Conservation (phyloP, 1,140 invertebrate species). For the Acromyrmex echinatior region DNA sequence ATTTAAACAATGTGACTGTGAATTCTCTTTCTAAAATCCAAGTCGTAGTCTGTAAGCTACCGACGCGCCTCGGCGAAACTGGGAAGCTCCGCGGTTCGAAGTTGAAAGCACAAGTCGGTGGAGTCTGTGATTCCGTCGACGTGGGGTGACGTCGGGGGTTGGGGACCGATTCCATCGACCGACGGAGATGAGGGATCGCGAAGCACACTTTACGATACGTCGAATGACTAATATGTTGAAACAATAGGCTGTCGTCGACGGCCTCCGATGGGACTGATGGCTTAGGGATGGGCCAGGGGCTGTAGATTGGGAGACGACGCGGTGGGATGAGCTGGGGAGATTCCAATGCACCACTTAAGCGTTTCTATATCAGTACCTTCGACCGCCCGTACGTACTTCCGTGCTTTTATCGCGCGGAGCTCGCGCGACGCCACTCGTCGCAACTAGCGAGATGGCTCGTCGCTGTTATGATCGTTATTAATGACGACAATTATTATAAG, state of each 20-base stretch:
- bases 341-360: slow-evolving; percentile 87
- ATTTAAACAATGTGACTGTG: not conserved
- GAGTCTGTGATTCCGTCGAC: slow-evolving; percentile 57
- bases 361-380: slow-evolving; percentile 85
- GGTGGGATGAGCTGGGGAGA: slow-evolving; percentile 80
- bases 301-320: slow-evolving; percentile 67
- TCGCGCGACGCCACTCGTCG: slow-evolving; percentile 64
- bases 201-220: slow-evolving; percentile 86
- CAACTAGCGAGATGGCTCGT: slow-evolving; percentile 69
- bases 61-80: slow-evolving; percentile 80
- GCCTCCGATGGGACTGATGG: slow-evolving; percentile 82
- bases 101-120: slow-evolving; percentile 45
- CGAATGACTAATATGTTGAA: slow-evolving; percentile 87
- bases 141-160: slow-evolving; percentile 67
- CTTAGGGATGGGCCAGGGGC: slow-evolving; percentile 70
- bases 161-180: slow-evolving; percentile 68
- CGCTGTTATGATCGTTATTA: slow-evolving; percentile 76
- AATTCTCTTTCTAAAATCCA: not conserved
- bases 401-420: slow-evolving; percentile 85
- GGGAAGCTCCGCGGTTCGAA: slow-evolving; percentile 70
- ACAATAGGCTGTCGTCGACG: slow-evolving; percentile 86
- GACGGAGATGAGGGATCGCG: slow-evolving; percentile 72
- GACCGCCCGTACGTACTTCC: slow-evolving; percentile 78
- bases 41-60: slow-evolving; percentile 77
- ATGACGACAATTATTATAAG: slow-evolving; percentile 79